Evolutionary conservation across 1,140 invertebrate species (phyloP), one percentile per base, ranked within the genome.

Genomic region (Trichoplusia ni): DNA sequence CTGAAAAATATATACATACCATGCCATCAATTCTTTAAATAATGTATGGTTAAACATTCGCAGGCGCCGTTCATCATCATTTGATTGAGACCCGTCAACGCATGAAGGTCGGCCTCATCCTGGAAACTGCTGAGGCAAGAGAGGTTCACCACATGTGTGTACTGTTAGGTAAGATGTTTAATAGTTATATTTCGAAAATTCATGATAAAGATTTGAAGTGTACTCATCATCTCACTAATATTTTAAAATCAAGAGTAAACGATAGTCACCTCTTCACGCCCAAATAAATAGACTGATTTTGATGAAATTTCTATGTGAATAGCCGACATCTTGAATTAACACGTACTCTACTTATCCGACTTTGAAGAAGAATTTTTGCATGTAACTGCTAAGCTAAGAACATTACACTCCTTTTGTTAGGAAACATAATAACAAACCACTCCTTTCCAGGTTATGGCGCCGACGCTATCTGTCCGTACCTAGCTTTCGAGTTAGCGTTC

Each of bases 101-200:
- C 64, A 99, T 99, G 97, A 99, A 99, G 89, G 97, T 99, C 42
- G 97, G 96, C 19, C 90, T 99, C 11, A 93, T 99, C 65, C 90
- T 99, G 25, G 98, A 99, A 92, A 98, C 97, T 0, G 98, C 95
- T 4, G 98, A 99, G 91, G 97, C 97, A 5, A 94, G 97, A 59
- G 98, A 99, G 90, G 98, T 99, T 0, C 98, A 99, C 89, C 98
- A 99, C 75, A 95, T 99, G 88, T 99, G 98, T 82, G 96, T 99
- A 0, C 90, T 99, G 8, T 92, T 99, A 5, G 98, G 90, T 90
- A 72, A 82, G 80, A 19, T 1, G 8, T 2, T 67, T 21, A 44
- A 23, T 44, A 21, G 2, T 21, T n/a, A 9, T 9, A 44, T 23
- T n/a, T n/a, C n/a, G n/a, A n/a, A n/a, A n/a, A n/a, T n/a, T n/a